Base-by-base conservation (phyloP, 2,113 vertebrate genomes). In the Chaetodon trifascialis region DNA sequence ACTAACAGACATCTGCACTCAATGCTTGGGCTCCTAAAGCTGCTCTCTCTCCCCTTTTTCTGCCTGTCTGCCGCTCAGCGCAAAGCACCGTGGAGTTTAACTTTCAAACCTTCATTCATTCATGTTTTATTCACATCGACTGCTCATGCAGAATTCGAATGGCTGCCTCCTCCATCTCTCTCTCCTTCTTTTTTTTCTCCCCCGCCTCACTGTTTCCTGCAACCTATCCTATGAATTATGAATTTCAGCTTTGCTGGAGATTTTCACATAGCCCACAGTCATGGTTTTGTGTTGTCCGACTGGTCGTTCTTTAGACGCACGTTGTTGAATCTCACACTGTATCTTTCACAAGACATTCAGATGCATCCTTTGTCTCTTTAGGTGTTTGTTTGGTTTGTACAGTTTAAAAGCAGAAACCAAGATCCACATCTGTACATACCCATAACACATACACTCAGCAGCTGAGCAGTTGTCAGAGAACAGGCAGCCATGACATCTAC, bases 61-160 rank as follows among this genome's bases (percentile, higher is more conserved):
- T 71, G 62, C 67, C 56, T 68, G 79, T n/a, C 68, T 79, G 17
- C 38, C 7, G 49, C 71, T 92, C 76, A 63, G 19, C 34, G 73
- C 86, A 70, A 62, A 84, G 82, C 60, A 79, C 73, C 66, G 36
- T 80, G 80, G 86, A 86, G 91, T 88, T 89, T 91, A 90, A 87
- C 82, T 91, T 91, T 85, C 70, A 89, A 91, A 88, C 85, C 84
- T 86, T 83, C 75, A 47, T 89, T 87, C 88, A 80, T 88, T 94
- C 91, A 93, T 95, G 93, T 94, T 95, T 95, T 93, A 95, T 95
- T 94, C 91, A 93, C 92, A 87, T 87, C 71, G 60, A 83, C 69
- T 80, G 86, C 93, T 95, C 85, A 92, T 84, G 86, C 87, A 71
- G 81, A 92, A 92, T 92, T 90, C 44, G 56, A 90, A 92, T 84